A percentile compares a stretch with the other conserved stretches of the same genome.
These are phyloP conservation scores for Sitodiplosis mosellana DNA, from an alignment of 1,140 invertebrate species.

Conservation along the genomic window DNA sequence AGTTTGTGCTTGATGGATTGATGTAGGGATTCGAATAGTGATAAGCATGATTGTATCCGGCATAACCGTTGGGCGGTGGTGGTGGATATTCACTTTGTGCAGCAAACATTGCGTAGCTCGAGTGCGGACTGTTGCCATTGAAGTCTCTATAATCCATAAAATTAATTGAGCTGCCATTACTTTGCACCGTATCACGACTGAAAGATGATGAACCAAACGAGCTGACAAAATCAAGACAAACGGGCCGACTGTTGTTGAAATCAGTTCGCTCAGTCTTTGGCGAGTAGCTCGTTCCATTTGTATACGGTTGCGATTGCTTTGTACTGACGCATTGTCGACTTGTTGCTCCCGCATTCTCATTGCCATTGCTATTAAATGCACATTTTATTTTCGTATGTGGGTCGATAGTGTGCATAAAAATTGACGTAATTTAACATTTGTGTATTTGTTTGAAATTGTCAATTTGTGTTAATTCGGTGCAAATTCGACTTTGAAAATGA, in stretches of 20 bases:
- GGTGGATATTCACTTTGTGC: conserved; percentile 33
- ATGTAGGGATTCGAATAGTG: conserved; percentile 28
- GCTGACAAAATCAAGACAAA: conserved; percentile 25
- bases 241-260: conserved; percentile 34
- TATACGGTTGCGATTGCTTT: conserved; percentile 9
- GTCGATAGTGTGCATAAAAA: too few relatives aligned
- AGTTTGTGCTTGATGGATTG: conserved; percentile 28
- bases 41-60: conserved; percentile 48
- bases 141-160: conserved; percentile 67
- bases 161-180: conserved; percentile 66
- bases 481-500: too few relatives aligned
- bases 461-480: too few relatives aligned
- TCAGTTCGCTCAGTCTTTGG: conserved; percentile 38
- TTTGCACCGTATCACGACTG: conserved; percentile 64
- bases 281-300: conserved; percentile 20
- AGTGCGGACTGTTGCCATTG: conserved; percentile 67
- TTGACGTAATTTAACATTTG: too few relatives aligned
- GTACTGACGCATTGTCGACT: conserved; percentile 35
- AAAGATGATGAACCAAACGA: conserved; percentile 32
- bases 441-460: too few relatives aligned
- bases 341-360: conserved; percentile 25
- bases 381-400: too few relatives aligned
- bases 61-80: conserved; percentile 55
- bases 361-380: too few relatives aligned
- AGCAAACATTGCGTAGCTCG: conserved; percentile 58